phyloP scores from a whole-genome alignment of 2,113 vertebrate genomes.

The Penelope pileata region DNA sequence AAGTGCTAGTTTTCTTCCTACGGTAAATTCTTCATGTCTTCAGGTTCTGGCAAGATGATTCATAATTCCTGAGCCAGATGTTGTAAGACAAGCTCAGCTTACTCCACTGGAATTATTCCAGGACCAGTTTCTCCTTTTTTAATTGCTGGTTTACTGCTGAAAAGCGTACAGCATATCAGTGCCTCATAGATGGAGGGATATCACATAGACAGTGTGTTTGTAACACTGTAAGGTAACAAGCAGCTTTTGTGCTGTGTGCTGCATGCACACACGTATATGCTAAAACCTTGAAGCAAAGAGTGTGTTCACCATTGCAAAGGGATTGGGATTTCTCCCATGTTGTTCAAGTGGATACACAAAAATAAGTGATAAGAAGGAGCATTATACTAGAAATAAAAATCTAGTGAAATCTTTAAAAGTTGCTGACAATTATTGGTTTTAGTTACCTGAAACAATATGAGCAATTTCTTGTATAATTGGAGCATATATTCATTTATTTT shows the following conservation, averaged over 20 bases:
- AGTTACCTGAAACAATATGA: background rate
- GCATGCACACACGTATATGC: accelerated
- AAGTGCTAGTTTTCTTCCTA: background rate
- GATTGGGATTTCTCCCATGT: background rate
- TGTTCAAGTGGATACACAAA: background rate
- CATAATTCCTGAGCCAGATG: background rate
- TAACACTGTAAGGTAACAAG: background rate
- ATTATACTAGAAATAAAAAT: background rate
- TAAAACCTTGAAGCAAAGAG: background rate
- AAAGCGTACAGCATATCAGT: background rate
- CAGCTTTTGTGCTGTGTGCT: background rate
- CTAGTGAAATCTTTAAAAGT: background rate
- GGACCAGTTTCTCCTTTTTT: background rate
- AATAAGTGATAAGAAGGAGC: background rate
- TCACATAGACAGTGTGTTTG: too few relatives aligned
- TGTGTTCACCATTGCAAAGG: background rate
- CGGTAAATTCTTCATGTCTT: background rate
- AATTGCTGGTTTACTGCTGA: background rate
- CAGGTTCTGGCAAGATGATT: background rate
- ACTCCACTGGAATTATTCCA: background rate
- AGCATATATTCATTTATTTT: background rate
- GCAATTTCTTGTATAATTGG: background rate
- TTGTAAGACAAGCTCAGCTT: background rate
- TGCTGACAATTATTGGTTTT: background rate
- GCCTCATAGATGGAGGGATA: background rate